Evolutionary conservation across 2,888 invertebrate species (phyloP), one percentile per base, ranked within the genome.

Genomic region (Acanthacorydalis orientalis): DNA sequence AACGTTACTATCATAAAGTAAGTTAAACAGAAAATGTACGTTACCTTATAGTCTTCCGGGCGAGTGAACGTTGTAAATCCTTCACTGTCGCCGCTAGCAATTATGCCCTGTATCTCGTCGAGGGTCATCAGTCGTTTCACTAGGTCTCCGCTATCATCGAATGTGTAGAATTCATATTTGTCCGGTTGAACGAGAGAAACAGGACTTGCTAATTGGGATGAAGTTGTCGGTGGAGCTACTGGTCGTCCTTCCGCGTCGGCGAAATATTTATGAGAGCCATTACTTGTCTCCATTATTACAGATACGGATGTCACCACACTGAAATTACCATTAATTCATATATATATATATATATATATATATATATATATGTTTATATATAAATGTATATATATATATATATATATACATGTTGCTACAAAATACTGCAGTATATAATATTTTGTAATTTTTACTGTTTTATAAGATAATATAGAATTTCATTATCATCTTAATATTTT

Each of bases 131-230:
- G 70, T 50, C 83, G 73, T 58, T 85, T 86, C 0, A 88, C 79
- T 16, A 88, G 70, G 57, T 88, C 84, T 11, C 88, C 88, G 48
- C 80, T 78, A 57, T 86, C 84, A 57, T 88, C 83, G 57, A 88
- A 85, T 0, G 88, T 87, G 60, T 86, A 88, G 63, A 88, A 89
- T 60, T 88, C 87, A 62, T 88, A 88, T 59, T 82, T 73, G 60
- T 88, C 88, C 1, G 88, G 89, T 53, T 82, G 81, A 7, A 88
- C 65, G 1, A 89, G 69, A 56, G 80, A 78, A 0, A 83, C 84
- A 1, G 88, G 88, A 51, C 86, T 87, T n/a, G 81, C 81, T 2
- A 82, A 73, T 51, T 79, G 74, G 7, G 77, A 68, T 40, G 75
- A 77, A 51, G 62, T 69, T 43, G 72, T 69, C 43, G 78, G 81